Evolutionary conservation across 2,113 vertebrate species (phyloP).

Genomic region (Ammodytes marinus): DNA sequence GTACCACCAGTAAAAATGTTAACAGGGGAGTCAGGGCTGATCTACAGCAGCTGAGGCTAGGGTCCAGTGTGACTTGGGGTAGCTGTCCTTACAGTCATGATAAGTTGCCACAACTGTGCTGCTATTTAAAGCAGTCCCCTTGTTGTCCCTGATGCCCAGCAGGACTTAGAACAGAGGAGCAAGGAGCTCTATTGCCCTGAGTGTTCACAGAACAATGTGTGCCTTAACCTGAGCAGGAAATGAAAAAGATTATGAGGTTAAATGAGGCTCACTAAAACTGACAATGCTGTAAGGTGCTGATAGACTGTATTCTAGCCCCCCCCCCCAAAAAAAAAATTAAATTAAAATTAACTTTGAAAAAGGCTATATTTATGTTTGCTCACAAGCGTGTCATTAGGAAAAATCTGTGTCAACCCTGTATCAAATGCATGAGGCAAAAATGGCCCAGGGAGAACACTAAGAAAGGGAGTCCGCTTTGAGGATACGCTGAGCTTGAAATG

Average conservation of each 20-base stretch:
- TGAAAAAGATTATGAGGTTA: neutral
- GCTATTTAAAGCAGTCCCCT: constrained; percentile 80
- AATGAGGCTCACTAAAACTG: neutral
- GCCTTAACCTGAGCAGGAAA: constrained; percentile 33
- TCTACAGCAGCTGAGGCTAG: constrained; percentile 65
- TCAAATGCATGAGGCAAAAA: no score
- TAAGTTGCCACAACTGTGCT: constrained; percentile 80
- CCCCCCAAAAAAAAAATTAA: no score
- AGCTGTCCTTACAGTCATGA: constrained; percentile 79
- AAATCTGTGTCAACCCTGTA: neutral
- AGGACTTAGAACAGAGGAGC: constrained; percentile 47
- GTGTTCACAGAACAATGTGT: constrained; percentile 35
- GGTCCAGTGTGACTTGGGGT: constrained; percentile 67
- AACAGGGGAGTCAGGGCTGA: constrained; percentile 40
- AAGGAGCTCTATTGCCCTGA: constrained; percentile 8
- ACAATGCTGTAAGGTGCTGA: neutral
- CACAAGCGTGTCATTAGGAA: neutral
- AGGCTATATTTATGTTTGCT: neutral
- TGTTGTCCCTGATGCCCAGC: constrained; percentile 71
- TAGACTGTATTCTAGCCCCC: no score
- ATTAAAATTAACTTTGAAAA: neutral
- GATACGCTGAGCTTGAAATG: neutral
- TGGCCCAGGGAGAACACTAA: neutral
- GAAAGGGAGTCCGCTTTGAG: neutral
- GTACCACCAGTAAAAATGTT: constrained; percentile 50